phyloP scores from a whole-genome alignment of 2,888 invertebrate genomes.

The Danaus chrysippus region DNA sequence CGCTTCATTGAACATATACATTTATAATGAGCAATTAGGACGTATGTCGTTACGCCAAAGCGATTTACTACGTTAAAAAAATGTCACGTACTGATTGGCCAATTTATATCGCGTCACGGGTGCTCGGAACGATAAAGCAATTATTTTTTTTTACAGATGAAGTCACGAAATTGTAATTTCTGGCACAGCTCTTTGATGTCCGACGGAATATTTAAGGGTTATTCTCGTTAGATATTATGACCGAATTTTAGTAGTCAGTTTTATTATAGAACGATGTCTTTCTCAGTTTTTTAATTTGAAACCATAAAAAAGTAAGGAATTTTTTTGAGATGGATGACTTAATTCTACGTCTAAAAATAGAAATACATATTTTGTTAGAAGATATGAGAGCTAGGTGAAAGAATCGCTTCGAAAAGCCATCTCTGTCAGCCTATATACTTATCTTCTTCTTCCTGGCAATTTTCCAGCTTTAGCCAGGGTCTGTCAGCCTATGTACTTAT shows the following conservation, averaged over 20 bases:
- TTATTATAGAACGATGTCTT: background rate
- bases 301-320: too few species aligned
- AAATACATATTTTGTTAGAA: too few species aligned
- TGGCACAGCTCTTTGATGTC: constrained; percentile 20
- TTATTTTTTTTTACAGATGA: constrained; percentile 28
- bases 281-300: too few species aligned
- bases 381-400: too few species aligned
- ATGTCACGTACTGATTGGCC: constrained; percentile 36
- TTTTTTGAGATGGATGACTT: too few species aligned
- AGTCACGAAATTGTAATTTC: constrained; percentile 27
- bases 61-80: constrained; percentile 36
- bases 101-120: constrained; percentile 33
- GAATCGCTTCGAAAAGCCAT: too few species aligned
- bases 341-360: too few species aligned
- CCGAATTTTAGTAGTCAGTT: constrained; percentile 18
- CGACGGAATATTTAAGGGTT: constrained; percentile 26
- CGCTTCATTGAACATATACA: constrained; percentile 19
- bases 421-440: too few species aligned
- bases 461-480: too few species aligned
- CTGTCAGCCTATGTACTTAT: too few species aligned
- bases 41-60: constrained; percentile 32
- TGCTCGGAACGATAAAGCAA: constrained; percentile 28
- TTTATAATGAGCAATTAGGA: constrained; percentile 35
- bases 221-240: constrained; percentile 21
- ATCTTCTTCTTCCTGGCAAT: too few species aligned